phyloP scores from a whole-genome alignment of 1,140 invertebrate genomes.

The Popillia japonica region DNA sequence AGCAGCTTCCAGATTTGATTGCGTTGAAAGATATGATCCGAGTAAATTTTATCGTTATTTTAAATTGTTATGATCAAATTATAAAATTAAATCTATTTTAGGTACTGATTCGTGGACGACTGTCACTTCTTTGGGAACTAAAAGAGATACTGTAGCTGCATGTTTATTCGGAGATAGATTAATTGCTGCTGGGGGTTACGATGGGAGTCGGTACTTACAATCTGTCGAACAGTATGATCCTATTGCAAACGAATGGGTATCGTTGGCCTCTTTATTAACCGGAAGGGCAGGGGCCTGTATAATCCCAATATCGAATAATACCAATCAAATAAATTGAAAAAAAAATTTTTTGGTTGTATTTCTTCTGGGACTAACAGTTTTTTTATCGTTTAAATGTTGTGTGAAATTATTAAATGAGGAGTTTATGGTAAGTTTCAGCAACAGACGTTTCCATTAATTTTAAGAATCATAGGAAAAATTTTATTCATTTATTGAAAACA shows the following conservation, averaged over 20 bases:
- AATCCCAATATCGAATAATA: slow-evolving; percentile 68
- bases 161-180: slow-evolving; percentile 88
- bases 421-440: no score
- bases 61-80: neutral
- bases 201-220: slow-evolving; percentile 91
- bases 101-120: slow-evolving; percentile 89
- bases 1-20: slow-evolving; percentile 82
- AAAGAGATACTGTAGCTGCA: slow-evolving; percentile 91
- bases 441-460: no score
- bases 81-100: slow-evolving; percentile 32
- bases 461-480: no score
- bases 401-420: no score
- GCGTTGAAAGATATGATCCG: slow-evolving; percentile 88
- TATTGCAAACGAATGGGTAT: slow-evolving; percentile 86
- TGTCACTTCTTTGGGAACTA: slow-evolving; percentile 84
- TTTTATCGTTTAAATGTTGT: neutral
- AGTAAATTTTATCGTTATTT: slow-evolving; percentile 47
- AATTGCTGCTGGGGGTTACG: slow-evolving; percentile 93
- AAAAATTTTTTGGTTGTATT: neutral
- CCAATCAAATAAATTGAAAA: slow-evolving; percentile 21
- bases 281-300: slow-evolving; percentile 88
- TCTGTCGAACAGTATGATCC: slow-evolving; percentile 94
- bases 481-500: no score
- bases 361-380: neutral
- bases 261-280: slow-evolving; percentile 76